Conservation (phyloP, 2,797 vertebrate species). For the Naso thynnoides region DNA sequence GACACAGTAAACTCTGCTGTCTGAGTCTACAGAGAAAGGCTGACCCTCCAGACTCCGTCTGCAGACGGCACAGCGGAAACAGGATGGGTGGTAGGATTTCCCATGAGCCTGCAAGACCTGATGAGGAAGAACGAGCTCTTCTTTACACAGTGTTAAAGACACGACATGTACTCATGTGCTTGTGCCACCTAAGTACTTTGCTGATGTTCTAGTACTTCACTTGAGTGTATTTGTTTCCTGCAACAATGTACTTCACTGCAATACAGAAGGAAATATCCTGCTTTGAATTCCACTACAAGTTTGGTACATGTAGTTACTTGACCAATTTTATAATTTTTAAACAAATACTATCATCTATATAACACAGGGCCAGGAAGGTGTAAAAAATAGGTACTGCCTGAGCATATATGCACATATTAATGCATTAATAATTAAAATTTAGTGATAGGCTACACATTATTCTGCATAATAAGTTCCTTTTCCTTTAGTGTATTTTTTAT, state of each 20-base stretch:
- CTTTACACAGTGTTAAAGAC: neutral
- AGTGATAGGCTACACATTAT: too few species aligned
- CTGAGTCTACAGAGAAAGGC: slow-evolving; percentile 88
- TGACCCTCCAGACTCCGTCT: slow-evolving; percentile 89
- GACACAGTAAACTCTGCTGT: slow-evolving; percentile 91
- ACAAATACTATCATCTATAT: too few species aligned
- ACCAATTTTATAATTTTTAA: too few species aligned
- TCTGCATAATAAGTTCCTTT: neutral
- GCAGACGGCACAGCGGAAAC: slow-evolving; percentile 90
- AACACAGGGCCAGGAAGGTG: too few species aligned
- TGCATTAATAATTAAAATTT: neutral
- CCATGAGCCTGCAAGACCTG: slow-evolving; percentile 93
- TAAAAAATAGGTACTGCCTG: too few species aligned
- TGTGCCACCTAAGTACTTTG: too few species aligned
- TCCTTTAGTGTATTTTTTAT: neutral
- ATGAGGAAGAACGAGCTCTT: neutral
- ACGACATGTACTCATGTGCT: neutral
- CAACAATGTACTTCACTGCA: too few species aligned
- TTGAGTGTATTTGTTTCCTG: too few species aligned
- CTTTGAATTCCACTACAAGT: too few species aligned
- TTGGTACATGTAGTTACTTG: too few species aligned
- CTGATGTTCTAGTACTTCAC: too few species aligned
- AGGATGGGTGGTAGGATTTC: slow-evolving; percentile 90
- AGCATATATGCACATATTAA: neutral
- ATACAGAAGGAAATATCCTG: too few species aligned